Evolutionary conservation across 2,113 vertebrate species (phyloP).

Genomic region (Paratilapia polleni): DNA sequence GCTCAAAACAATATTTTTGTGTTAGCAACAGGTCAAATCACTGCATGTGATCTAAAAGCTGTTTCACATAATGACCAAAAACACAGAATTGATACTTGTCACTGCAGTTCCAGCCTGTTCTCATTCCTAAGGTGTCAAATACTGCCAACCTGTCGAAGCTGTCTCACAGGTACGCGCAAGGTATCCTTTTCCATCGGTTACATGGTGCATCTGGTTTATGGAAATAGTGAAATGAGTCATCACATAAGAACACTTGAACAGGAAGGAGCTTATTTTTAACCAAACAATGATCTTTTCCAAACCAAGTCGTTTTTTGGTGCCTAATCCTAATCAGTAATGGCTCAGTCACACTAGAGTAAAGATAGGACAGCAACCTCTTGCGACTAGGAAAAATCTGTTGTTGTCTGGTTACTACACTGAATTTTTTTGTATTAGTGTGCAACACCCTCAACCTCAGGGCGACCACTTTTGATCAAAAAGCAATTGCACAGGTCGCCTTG

Average conservation of each 20-base stretch:
- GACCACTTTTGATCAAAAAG: too few species aligned
- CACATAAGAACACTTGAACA: background rate
- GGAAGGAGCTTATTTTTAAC: background rate
- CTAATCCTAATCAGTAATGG: background rate
- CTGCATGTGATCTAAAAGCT: background rate
- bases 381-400: background rate
- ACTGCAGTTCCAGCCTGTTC: background rate
- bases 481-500: too few species aligned
- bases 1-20: background rate
- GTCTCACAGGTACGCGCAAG: background rate
- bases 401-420: too few species aligned
- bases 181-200: too few species aligned
- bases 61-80: background rate
- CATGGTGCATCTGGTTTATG: background rate
- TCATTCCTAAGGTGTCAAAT: background rate
- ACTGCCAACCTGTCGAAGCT: background rate
- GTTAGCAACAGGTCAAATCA: background rate
- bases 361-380: background rate
- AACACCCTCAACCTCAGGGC: too few species aligned
- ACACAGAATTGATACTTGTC: background rate
- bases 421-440: too few species aligned
- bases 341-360: background rate
- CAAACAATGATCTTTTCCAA: background rate
- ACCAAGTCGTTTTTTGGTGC: background rate
- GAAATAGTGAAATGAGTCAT: background rate